A percentile compares a stretch with the other conserved stretches of the same genome.
Evolutionary conservation across 2,797 vertebrate species (phyloP).

Genomic region (Phrynocephalus vlangalii): DNA sequence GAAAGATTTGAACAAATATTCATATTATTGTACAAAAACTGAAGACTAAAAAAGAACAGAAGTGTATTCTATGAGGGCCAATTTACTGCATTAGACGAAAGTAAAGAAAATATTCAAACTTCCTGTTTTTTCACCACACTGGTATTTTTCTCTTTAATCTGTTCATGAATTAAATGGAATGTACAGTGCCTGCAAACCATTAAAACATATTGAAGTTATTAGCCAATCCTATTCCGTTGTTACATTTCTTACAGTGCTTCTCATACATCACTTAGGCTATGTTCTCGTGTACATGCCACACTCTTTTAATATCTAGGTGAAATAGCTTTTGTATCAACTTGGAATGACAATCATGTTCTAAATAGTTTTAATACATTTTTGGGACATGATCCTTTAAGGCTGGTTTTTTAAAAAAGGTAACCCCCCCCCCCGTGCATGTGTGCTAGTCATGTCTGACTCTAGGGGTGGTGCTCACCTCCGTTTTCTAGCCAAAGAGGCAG

Average conservation of each 20-base stretch:
- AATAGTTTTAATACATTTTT: not conserved
- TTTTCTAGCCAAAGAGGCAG: too few species aligned
- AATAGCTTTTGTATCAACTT: not conserved
- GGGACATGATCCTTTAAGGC: too few species aligned
- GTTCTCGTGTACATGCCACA: too few species aligned
- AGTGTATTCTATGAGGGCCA: not conserved
- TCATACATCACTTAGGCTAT: not conserved
- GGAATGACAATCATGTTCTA: not conserved
- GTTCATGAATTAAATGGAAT: not conserved
- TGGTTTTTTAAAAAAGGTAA: too few species aligned
- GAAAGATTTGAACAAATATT: too few species aligned
- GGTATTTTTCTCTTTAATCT: too few species aligned
- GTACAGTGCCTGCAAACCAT: not conserved
- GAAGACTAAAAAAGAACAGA: not conserved
- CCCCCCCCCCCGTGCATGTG: too few species aligned
- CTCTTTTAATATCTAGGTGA: not conserved
- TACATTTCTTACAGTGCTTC: not conserved
- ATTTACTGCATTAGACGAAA: not conserved
- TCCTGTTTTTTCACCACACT: too few species aligned
- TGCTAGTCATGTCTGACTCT: too few species aligned
- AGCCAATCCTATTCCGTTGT: not conserved
- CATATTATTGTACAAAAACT: not conserved
- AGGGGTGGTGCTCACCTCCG: too few species aligned
- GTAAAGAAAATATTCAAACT: conserved; percentile 16
- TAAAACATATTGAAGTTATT: not conserved